Percentiles rank a stretch among this genome's conserved stretches.
These are phyloP conservation scores for Phoxinus dragarum DNA, from an alignment of 2,797 vertebrate genomes.

Conservation along the genomic window DNA sequence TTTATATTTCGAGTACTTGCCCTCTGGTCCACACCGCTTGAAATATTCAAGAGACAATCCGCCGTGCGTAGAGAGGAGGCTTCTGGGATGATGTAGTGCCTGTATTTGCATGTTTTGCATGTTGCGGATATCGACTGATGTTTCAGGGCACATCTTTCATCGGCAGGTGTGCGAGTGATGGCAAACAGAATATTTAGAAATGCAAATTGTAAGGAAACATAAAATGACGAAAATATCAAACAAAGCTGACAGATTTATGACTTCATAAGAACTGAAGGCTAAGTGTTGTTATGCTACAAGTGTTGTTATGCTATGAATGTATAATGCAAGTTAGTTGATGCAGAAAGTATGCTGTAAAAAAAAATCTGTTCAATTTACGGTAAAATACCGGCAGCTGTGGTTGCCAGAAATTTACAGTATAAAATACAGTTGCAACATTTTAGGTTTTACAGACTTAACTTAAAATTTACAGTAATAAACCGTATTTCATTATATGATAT, in stretches of 20 bases:
- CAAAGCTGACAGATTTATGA: slow-evolving; percentile 17
- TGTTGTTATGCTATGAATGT: background rate
- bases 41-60: slow-evolving; percentile 53
- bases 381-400: too few species aligned
- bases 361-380: too few species aligned
- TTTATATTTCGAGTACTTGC: slow-evolving; percentile 38
- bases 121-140: slow-evolving; percentile 22
- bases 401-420: too few species aligned
- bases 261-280: slow-evolving; percentile 3
- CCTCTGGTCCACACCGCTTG: slow-evolving; percentile 42
- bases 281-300: background rate
- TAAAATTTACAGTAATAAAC: too few species aligned
- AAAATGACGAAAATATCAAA: slow-evolving; percentile 8
- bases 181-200: slow-evolving; percentile 21
- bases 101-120: slow-evolving; percentile 22
- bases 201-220: slow-evolving; percentile 14
- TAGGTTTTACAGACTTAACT: too few species aligned
- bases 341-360: too few species aligned
- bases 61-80: slow-evolving; percentile 1
- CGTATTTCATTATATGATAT: too few species aligned
- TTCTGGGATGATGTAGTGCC: slow-evolving; percentile 37
- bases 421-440: too few species aligned
- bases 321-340: background rate
- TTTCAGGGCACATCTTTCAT: slow-evolving; percentile 25
- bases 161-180: slow-evolving; percentile 17